These are phyloP conservation scores for Fregetta grallaria DNA, from an alignment of 2,113 vertebrate genomes.

Conservation along the genomic window DNA sequence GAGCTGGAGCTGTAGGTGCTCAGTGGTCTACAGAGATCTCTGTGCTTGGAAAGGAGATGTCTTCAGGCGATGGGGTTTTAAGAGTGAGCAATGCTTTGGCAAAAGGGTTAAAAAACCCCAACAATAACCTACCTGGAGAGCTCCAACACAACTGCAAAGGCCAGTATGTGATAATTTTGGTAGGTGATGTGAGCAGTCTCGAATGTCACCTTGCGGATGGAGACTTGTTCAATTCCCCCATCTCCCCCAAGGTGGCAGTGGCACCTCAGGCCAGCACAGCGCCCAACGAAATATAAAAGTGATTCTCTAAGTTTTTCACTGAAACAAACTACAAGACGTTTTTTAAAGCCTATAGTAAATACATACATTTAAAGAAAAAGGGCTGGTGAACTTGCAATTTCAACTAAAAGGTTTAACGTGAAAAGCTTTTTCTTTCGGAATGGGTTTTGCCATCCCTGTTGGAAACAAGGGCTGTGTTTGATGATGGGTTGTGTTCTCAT, in stretches of 20 bases:
- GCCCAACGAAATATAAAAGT: fast-evolving
- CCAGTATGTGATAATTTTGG: not conserved
- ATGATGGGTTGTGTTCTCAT: not conserved
- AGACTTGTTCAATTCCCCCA: not conserved
- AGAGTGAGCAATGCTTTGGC: not conserved
- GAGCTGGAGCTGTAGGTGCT: not conserved
- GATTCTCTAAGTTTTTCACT: not conserved
- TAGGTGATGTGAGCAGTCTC: fast-evolving
- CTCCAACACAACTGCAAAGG: not conserved
- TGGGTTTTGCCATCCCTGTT: not conserved
- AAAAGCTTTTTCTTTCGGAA: not conserved
- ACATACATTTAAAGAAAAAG: not conserved
- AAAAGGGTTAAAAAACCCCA: not conserved
- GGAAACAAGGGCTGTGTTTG: not conserved
- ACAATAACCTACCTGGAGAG: not conserved
- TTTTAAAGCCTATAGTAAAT: not conserved
- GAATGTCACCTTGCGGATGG: fast-evolving
- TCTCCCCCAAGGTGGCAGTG: not conserved
- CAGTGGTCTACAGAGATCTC: too few species aligned
- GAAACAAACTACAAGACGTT: fast-evolving
- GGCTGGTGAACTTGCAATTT: not conserved
- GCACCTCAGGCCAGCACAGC: not conserved
- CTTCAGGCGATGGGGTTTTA: not conserved
- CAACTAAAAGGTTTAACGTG: too few species aligned
- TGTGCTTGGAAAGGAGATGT: not conserved